A percentile compares a stretch with the other conserved stretches of the same genome.
These are phyloP conservation scores for Zoroaster sp. DNA, from an alignment of 53 echinoderm and acorn worm species.

Conservation along the genomic window DNA sequence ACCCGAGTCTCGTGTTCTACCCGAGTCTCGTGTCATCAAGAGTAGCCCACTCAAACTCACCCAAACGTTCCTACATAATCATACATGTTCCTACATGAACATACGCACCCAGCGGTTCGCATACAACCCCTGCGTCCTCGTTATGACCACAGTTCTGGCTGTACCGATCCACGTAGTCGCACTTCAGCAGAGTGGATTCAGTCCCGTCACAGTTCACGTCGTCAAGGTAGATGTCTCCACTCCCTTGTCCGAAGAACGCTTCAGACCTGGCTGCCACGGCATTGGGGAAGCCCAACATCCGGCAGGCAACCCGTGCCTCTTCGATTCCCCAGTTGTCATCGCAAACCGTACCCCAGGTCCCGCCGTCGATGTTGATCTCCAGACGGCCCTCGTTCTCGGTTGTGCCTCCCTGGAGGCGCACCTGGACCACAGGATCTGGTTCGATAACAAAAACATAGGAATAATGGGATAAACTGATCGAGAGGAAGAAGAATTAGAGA, in stretches of 20 bases:
- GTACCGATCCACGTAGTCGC: constrained; percentile 38
- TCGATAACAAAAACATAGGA: not conserved
- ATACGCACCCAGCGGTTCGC: constrained; percentile 46
- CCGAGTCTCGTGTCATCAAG: too few relatives aligned
- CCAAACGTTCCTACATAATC: too few relatives aligned
- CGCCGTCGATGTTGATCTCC: constrained; percentile 63
- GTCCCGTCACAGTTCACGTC: constrained; percentile 61
- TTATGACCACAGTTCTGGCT: constrained; percentile 59
- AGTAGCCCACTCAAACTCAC: too few relatives aligned
- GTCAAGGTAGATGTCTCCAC: constrained; percentile 71
- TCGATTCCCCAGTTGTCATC: constrained; percentile 57
- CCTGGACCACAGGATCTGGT: constrained; percentile 21
- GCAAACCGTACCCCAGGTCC: constrained; percentile 74
- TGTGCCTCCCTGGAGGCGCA: constrained; percentile 51
- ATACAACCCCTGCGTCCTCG: constrained; percentile 82
- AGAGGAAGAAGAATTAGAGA: too few relatives aligned
- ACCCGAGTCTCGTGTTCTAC: too few relatives aligned
- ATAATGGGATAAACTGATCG: too few relatives aligned
- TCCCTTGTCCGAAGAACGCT: constrained; percentile 67
- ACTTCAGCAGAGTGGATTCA: constrained; percentile 48
- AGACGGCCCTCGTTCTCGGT: constrained; percentile 54
- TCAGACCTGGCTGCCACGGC: constrained; percentile 14
- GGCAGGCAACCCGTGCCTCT: constrained; percentile 71
- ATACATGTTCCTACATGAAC: too few relatives aligned
- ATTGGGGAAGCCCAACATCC: constrained; percentile 61